These are phyloP conservation scores for Eudyptes chrysolophus DNA, from an alignment of 2,113 vertebrate genomes.

Conservation along the genomic window DNA sequence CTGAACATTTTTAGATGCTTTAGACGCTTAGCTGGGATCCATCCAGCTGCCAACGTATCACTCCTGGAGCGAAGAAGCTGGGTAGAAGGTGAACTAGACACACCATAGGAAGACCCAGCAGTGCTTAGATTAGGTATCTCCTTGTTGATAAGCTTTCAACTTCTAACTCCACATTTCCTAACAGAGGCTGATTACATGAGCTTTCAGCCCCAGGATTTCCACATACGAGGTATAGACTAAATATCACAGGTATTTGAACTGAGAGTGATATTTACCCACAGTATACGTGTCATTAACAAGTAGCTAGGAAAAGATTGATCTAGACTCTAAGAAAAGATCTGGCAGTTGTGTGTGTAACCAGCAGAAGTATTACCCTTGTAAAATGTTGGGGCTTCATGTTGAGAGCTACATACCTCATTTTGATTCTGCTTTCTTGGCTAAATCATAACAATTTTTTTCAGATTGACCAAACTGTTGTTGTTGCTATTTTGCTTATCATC, in stretches of 20 bases:
- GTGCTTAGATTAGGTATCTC: neutral
- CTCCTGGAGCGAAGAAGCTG: neutral
- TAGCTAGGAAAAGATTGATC: conserved; percentile 50
- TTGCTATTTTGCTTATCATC: neutral
- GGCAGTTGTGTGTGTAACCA: neutral
- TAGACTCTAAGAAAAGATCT: neutral
- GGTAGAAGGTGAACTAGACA: neutral
- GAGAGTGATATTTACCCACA: conserved; percentile 62
- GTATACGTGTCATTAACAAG: conserved; percentile 30
- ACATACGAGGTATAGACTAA: neutral
- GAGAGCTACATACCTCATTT: neutral
- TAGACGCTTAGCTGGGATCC: neutral
- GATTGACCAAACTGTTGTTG: neutral
- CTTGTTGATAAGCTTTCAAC: neutral
- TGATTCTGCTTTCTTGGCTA: neutral
- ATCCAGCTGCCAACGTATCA: neutral
- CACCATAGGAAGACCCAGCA: neutral
- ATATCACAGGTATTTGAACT: conserved; percentile 60
- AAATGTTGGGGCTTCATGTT: neutral
- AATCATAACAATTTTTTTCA: neutral
- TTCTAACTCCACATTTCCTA: neutral
- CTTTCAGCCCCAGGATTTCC: neutral
- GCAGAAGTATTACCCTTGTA: neutral
- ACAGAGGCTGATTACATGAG: neutral
- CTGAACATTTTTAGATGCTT: neutral